A percentile compares a stretch with the other conserved stretches of the same genome.
These are phyloP conservation scores for Psittacara wagleri DNA, from an alignment of 2,113 vertebrate species.

Conservation along the genomic window DNA sequence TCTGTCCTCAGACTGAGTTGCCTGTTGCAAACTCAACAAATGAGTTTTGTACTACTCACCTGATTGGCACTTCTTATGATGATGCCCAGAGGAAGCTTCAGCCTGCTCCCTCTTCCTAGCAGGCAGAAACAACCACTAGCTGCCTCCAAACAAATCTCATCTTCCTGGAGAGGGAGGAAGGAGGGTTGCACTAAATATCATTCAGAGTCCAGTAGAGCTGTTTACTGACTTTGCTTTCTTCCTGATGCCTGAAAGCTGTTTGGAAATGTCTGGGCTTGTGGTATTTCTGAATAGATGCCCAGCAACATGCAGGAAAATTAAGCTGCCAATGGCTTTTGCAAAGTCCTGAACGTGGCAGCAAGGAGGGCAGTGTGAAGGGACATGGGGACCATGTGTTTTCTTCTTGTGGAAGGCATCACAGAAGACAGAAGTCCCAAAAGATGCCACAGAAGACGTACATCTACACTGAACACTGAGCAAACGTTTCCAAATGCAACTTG, in stretches of 20 bases:
- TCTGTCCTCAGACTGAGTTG: not conserved
- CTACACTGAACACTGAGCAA: not conserved
- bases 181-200: not conserved
- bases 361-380: not conserved
- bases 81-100: not conserved
- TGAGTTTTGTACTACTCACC: not conserved
- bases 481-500: rapidly evolving
- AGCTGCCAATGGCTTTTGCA: not conserved
- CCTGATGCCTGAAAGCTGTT: not conserved
- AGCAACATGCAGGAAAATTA: not conserved
- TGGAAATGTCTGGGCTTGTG: not conserved
- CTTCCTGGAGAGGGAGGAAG: not conserved
- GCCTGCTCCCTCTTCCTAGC: not conserved
- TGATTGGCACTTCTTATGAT: not conserved
- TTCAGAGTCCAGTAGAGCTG: not conserved
- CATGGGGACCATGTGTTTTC: not conserved
- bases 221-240: not conserved
- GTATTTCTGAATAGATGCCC: not conserved
- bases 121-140: not conserved
- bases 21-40: not conserved
- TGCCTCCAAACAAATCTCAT: not conserved
- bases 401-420: not conserved
- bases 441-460: rapidly evolving
- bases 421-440: not conserved
- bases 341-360: not conserved